Base-by-base conservation (phyloP, 2,888 invertebrate species). In the Ochropleura plecta region DNA sequence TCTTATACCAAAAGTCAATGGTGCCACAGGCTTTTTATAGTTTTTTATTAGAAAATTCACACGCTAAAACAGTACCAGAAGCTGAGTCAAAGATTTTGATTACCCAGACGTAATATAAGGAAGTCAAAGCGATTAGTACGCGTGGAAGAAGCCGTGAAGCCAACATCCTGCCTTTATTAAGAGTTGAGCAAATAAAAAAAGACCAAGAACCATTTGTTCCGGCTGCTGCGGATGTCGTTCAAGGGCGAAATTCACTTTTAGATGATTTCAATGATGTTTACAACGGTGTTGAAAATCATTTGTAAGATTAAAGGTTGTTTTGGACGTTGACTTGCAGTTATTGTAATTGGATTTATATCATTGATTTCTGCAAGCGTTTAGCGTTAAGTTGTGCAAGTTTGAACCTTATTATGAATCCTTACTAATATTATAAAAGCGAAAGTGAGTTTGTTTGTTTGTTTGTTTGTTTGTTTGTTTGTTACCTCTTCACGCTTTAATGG, bases 211-310 rank as follows among this genome's bases (percentile, higher is more conserved):
- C 92, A 96, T 96, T 95, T 92, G 95, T 95, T 95, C 93, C 95
- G 94, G 93, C 92, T 93, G 93, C 92, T 91, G 91, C 94, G 95
- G 95, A 96, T 96, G 94, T 95, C 94, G 94, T 95, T 93, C 95
- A 96, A 96, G 96, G 95, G 91, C 95, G 88, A 86, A 91, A 92
- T 91, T 95, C 93, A 93, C 93, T 94, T 95, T 94, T 92, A 86
- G 92, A 91, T 91, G 88, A 86, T 89, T 89, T 86, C 80, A 80
- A 84, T 83, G 85, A 87, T 86, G 86, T 86, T 86, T 81, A 74
- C 78, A 81, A 85, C 78, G 64, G 60, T 81, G 77, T 75, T 87
- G 84, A 87, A 89, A 88, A 91, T 90, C 86, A 88, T 81, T 80
- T 82, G 73, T 68, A 62, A 83, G 49, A 76, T 73, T 76, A 53